phyloP scores from a whole-genome alignment of 2,797 vertebrate species.

The Parotocinclus haroldoi region DNA sequence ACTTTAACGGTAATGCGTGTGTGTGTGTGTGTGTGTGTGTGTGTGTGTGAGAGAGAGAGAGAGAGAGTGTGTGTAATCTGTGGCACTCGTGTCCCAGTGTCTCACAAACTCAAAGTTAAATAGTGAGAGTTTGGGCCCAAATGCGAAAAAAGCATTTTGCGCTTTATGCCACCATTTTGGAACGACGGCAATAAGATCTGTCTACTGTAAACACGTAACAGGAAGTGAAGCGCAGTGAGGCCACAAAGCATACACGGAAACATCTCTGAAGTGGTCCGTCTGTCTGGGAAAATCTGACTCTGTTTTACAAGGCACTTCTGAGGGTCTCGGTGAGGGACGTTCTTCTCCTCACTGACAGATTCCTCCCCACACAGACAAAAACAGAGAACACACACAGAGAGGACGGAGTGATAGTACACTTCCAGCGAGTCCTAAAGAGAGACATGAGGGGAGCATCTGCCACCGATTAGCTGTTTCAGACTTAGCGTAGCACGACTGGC shows the following conservation, averaged over 20 bases:
- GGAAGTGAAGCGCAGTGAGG: conserved; percentile 32
- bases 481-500: conserved; percentile 7
- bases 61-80: too few species aligned
- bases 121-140: conserved; percentile 16
- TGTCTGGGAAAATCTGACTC: conserved; percentile 28
- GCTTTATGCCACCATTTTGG: conserved; percentile 26
- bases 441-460: conserved; percentile 28
- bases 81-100: conserved; percentile 34
- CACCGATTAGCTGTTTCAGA: conserved; percentile 24
- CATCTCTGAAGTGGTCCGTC: conserved; percentile 29
- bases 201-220: conserved; percentile 33
- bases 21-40: conserved; percentile 14
- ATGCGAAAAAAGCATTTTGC: conserved; percentile 7
- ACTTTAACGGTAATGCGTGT: too few species aligned
- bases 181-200: conserved; percentile 25
- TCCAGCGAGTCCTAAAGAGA: conserved; percentile 20
- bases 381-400: conserved; percentile 16
- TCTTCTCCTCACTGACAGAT: conserved; percentile 26
- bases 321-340: conserved; percentile 21
- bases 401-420: conserved; percentile 19
- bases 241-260: conserved; percentile 18
- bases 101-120: conserved; percentile 28
- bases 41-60: too few species aligned
- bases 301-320: conserved; percentile 32
- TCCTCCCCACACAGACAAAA: conserved; percentile 22